Evolutionary conservation across 1,140 invertebrate genomes (phyloP), one percentile per base, ranked within the genome.

Genomic region (Bacillus rossius): DNA sequence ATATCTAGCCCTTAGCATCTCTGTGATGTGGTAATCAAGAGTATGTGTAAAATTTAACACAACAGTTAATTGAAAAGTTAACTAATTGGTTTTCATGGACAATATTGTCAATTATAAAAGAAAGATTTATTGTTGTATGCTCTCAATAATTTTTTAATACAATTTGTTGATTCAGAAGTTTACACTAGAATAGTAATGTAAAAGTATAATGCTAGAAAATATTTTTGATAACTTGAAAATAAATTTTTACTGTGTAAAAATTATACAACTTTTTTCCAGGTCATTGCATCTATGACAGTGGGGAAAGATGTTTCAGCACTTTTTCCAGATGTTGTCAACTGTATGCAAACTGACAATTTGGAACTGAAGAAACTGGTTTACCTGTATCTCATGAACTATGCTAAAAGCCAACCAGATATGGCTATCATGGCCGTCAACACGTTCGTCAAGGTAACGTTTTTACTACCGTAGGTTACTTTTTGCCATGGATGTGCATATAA

Each of bases 361-460:
- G 98, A 99, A 76, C 75, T 99, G 63, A 99, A 99, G 79, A 99
- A 99, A 71, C 79, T 99, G 38, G 98, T 99, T 0, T 99, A 99
- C 72, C 79, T 99, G 17, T 99, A 99, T 74, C 77, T 99, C 55
- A 99, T 99, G 98, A 99, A 99, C 75, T 99, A 99, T 80, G 98
- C 98, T 50, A 99, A 99, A 75, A 98, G 94, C 65, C 98, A 99
- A 75, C 98, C 98, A 8, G 98, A 99, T 73, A 96, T 99, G 91
- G 97, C 98, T 51, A 99, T 99, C 57, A 98, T 99, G 96, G 98
- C 98, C 37, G 98, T 99, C 26, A 99, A 99, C 79, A 99, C 98
- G 20, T 99, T 99, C 82, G 98, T 99, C 47, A 99, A 98, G 87
- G 94, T 96, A 81, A 73, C 16, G n/a, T n/a, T n/a, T n/a, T n/a